Base-by-base conservation (phyloP, 1,140 invertebrate genomes). In the Micrasema minimum region DNA sequence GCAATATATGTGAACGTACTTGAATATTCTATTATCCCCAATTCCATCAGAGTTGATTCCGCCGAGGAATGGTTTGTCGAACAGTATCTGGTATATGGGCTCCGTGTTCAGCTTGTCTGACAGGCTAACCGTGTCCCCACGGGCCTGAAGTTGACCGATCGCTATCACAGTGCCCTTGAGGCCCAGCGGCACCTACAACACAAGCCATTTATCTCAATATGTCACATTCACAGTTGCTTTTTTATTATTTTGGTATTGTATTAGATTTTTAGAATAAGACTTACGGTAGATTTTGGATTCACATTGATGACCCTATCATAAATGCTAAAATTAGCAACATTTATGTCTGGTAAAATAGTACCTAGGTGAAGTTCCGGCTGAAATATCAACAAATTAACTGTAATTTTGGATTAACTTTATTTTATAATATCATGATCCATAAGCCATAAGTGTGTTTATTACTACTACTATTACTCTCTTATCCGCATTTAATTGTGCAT, bases 221-320 rank as follows among this genome's bases (percentile, higher is more conserved):
- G 22, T 55, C 7, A 55, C 5, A 5, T 38, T 38, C 37, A 38
- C 12, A 38, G 5, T 6, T 38, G 12, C 12, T 38, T 38, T 38
- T 38, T 38, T 12, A 38, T 38, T 12, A 38, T 38, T 38, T 38
- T n/a, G n/a, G n/a, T n/a, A n/a, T n/a, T n/a, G n/a, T n/a, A n/a
- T n/a, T n/a, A n/a, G n/a, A n/a, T n/a, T n/a, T n/a, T n/a, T 35
- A 57, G n/a, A 61, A n/a, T 45, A 11, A 23, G 4, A 67, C 68
- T 75, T 72, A 78, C 93, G 1, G 88, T 87, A 75, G 90, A 92
- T 51, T 88, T 88, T 48, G 89, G 87, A 37, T 90, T 85, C 0
- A 93, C 88, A 75, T 91, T 90, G 1, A 97, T 88, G 41, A 99
- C 90, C 64, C 96, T 87, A 79, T 98, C 96, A 73, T 93, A 91